These are phyloP conservation scores for Megaustenia siamemsis DNA, from an alignment of 2,888 invertebrate species.

Conservation along the genomic window DNA sequence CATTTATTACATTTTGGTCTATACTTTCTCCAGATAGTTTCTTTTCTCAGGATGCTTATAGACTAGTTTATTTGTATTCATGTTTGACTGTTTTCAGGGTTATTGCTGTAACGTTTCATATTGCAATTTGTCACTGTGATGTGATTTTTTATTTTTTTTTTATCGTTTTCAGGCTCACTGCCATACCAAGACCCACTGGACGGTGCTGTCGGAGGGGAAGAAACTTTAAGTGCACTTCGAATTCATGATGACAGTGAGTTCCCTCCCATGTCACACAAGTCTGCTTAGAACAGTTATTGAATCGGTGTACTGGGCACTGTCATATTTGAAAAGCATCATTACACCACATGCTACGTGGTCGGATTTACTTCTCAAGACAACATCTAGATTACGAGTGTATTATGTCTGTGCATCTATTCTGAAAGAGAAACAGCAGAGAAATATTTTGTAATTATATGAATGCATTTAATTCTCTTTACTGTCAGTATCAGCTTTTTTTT, in stretches of 20 bases:
- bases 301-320: background rate
- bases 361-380: background rate
- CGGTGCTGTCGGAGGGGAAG: slow-evolving; percentile 71
- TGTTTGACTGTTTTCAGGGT: no score
- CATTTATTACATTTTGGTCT: no score
- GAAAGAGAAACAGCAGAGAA: background rate
- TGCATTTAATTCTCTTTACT: background rate
- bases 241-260: slow-evolving; percentile 91
- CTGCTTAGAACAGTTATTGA: background rate
- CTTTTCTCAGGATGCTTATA: no score
- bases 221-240: slow-evolving; percentile 80
- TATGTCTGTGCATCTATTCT: background rate
- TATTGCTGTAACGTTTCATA: background rate
- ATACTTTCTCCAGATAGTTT: no score
- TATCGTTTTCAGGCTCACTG: slow-evolving; percentile 70
- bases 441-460: background rate
- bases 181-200: slow-evolving; percentile 77
- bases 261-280: slow-evolving; percentile 87
- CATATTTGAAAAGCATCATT: background rate
- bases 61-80: no score
- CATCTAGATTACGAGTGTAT: background rate
- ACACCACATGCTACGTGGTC: background rate
- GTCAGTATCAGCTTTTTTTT: background rate
- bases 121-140: background rate
- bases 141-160: background rate